Percentiles rank a stretch among this genome's conserved stretches.
Evolutionary conservation across 2,797 vertebrate genomes (phyloP).

Genomic region (Falco concolor): DNA sequence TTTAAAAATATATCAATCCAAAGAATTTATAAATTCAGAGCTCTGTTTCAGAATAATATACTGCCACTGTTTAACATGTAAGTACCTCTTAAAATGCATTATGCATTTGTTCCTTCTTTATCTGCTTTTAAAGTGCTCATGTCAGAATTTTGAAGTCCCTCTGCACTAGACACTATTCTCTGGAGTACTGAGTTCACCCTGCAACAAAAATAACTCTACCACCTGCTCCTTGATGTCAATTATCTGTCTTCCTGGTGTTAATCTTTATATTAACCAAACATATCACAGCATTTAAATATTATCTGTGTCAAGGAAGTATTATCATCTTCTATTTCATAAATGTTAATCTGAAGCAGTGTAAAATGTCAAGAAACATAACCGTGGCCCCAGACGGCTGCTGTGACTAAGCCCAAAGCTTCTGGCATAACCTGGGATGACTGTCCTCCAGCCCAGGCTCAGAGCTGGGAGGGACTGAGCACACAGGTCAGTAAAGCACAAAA

Average conservation of each 20-base stretch:
- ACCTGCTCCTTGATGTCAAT: background rate
- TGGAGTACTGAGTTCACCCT: background rate
- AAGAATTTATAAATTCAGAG: constrained; percentile 27
- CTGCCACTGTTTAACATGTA: background rate
- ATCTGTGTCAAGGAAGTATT: background rate
- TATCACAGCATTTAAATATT: background rate
- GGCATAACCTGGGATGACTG: background rate
- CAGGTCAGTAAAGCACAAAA: background rate
- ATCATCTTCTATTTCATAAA: background rate
- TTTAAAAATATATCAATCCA: constrained; percentile 22
- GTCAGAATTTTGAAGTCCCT: background rate
- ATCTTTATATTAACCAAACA: background rate
- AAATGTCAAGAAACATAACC: background rate
- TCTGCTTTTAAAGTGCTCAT: background rate
- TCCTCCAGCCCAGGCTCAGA: background rate
- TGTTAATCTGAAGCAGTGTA: background rate
- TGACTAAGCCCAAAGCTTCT: background rate
- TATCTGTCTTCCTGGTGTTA: background rate
- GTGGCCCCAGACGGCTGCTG: background rate
- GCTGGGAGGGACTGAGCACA: background rate
- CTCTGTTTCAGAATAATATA: background rate
- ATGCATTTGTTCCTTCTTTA: background rate
- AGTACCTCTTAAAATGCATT: background rate
- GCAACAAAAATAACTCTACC: background rate
- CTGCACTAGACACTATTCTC: background rate